Conservation (phyloP, 2,888 invertebrate genomes). For the Strigamia crassipes region DNA sequence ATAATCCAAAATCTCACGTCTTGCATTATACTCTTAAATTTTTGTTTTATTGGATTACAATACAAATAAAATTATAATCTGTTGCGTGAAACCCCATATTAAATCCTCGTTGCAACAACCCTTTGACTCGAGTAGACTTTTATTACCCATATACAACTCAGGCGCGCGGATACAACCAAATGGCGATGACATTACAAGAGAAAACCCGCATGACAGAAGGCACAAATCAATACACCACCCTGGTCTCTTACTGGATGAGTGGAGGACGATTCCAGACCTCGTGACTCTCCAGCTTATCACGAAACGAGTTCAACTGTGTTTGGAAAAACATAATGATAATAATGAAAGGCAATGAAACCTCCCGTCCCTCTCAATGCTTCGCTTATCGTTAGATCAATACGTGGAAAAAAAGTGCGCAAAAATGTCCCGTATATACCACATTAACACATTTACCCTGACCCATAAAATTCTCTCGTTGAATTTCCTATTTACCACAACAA, state of each 20-base stretch:
- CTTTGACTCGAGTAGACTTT: no score
- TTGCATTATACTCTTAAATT: no score
- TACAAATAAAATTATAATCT: no score
- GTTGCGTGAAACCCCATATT: no score
- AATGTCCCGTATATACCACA: background rate
- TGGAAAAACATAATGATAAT: conserved; percentile 40
- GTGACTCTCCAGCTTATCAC: conserved; percentile 28
- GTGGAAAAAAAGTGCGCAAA: background rate
- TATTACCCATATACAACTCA: background rate
- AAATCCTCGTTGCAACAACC: no score
- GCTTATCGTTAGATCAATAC: conserved; percentile 17
- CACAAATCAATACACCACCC: conserved; percentile 8
- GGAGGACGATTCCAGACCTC: conserved; percentile 15
- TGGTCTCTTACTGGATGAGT: background rate
- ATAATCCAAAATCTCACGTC: no score
- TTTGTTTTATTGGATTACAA: no score
- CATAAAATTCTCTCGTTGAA: background rate
- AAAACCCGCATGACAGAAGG: conserved; percentile 24
- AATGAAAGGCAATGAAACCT: conserved; percentile 29
- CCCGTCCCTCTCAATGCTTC: background rate
- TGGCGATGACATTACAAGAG: background rate
- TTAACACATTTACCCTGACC: background rate
- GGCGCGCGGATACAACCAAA: background rate
- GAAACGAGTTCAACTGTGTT: conserved; percentile 33
- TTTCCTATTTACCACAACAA: no score